Evolutionary conservation across 2,888 invertebrate genomes (phyloP), one percentile per base, ranked within the genome.

Genomic region (Synanthedon formicaeformis): DNA sequence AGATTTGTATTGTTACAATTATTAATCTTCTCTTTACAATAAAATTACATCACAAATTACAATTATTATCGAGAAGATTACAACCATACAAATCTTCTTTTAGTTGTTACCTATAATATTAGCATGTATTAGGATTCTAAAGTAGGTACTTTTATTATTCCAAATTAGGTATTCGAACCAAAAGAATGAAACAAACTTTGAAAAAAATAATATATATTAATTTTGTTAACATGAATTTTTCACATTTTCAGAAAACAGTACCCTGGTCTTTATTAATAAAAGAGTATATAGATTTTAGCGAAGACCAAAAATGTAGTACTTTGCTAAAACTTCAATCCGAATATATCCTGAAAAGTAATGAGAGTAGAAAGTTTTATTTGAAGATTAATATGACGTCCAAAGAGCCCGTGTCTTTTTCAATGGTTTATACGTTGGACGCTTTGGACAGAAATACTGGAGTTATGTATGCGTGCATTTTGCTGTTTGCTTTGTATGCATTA

Each of bases 401-500:
- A 18, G 52, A 60, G 3, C 75, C 75, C 0, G 66, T 71, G 0
- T 86, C 88, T 0, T 69, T 87, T 27, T 60, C 71, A 0, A 55
- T 87, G 52, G 75, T 75, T 12, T 93, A 92, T 61, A 90, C 92
- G 58, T 64, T 91, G 0, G 75, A 91, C 16, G 92, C 94, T 0
- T 86, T 94, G 50, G 90, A 92, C 63, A 71, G 88, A 3, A 85
- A 89, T 41, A 89, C 89, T 52, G 95, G 96, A 0, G 91, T 94
- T 4, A 76, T 92, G 1, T 93, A 92, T 60, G 94, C 94, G 0
- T 91, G 92, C 3, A 55, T 92, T 0, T 89, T 96, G n/a, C 82
- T 97, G 0, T 63, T 91, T 3, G 91, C 92, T 0, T 88, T 97
- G 12, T 97, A 97, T 67, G 73, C 92, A 2, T 77, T 96, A 11